Evolutionary conservation across 1,140 invertebrate genomes (phyloP).

Genomic region (Lethrus apterus): DNA sequence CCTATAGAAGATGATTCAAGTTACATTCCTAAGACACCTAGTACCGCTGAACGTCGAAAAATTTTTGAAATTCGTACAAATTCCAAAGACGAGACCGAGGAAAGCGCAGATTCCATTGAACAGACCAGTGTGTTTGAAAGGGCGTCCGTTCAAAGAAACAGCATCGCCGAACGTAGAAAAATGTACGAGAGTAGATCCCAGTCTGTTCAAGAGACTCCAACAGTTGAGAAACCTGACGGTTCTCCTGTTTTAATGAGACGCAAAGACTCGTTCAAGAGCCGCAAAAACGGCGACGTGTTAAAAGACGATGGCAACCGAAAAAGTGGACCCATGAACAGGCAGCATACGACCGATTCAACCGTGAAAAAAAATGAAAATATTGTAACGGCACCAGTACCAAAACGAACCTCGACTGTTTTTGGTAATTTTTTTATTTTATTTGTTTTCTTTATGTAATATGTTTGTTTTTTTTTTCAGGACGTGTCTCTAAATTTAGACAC

Average conservation of each 20-base stretch:
- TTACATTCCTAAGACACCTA: conserved; percentile 56
- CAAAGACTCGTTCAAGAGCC: conserved; percentile 37
- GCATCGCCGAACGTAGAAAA: conserved; percentile 69
- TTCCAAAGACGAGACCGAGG: conserved; percentile 37
- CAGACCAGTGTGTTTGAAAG: conserved; percentile 42
- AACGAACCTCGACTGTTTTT: conserved; percentile 79
- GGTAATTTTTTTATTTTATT: conserved; percentile 44
- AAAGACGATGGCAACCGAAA: conserved; percentile 50
- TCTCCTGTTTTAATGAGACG: conserved; percentile 63
- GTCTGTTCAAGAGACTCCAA: conserved; percentile 47
- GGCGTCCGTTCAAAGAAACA: conserved; percentile 50
- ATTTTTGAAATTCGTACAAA: conserved; percentile 49
- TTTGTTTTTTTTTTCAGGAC: conserved; percentile 50
- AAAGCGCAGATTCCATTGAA: conserved; percentile 42
- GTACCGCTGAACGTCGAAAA: conserved; percentile 65
- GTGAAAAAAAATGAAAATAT: conserved; percentile 37
- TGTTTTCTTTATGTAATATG: conserved; percentile 11
- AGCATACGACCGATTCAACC: conserved; percentile 46
- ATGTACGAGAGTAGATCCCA: conserved; percentile 57
- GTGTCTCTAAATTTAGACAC: conserved; percentile 89
- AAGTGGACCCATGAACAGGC: conserved; percentile 45
- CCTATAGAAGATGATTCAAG: conserved; percentile 15
- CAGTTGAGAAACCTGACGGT: conserved; percentile 56
- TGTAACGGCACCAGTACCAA: conserved; percentile 49
- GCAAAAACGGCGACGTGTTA: conserved; percentile 40